Conservation (phyloP, 2,888 invertebrate genomes). For the Polydesmus complanatus region DNA sequence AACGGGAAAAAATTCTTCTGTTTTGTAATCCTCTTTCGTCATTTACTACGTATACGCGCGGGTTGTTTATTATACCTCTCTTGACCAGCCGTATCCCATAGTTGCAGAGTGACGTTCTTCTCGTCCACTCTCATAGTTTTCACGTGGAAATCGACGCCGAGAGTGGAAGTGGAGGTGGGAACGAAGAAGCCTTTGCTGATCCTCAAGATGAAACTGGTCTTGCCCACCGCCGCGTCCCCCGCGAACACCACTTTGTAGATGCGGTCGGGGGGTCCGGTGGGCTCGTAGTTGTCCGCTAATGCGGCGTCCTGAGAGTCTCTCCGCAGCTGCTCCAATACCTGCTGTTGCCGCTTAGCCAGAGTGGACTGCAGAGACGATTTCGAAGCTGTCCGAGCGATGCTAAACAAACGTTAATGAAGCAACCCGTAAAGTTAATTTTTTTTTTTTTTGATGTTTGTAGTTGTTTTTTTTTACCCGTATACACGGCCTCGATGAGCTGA, state of each 20-base stretch:
- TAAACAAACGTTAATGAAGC: not conserved
- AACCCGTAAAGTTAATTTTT: not conserved
- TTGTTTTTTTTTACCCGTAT: not conserved
- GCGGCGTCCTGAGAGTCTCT: not conserved
- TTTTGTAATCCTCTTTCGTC: not conserved
- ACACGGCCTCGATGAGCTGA: not conserved
- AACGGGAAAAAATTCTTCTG: not conserved
- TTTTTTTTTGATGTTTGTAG: not conserved
- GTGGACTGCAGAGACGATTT: conserved; percentile 1
- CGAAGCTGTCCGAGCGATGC: conserved; percentile 2
- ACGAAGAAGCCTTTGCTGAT: conserved; percentile 43
- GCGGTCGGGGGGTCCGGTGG: conserved; percentile 37
- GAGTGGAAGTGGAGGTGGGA: conserved; percentile 41
- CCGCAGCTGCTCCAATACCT: not conserved
- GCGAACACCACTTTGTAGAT: conserved; percentile 47
- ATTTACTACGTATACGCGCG: too few species aligned
- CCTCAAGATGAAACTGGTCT: conserved; percentile 44
- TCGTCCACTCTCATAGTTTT: conserved; percentile 41
- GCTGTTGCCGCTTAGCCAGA: not conserved
- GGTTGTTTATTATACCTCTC: conserved; percentile 31
- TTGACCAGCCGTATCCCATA: conserved; percentile 48
- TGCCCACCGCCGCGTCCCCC: conserved; percentile 48
- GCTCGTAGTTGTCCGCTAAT: conserved; percentile 18
- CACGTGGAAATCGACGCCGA: conserved; percentile 44
- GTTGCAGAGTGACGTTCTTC: conserved; percentile 36